A percentile compares a stretch with the other conserved stretches of the same genome.
Evolutionary conservation across 2,797 vertebrate species (phyloP).

Genomic region (Eulemur albifrons): DNA sequence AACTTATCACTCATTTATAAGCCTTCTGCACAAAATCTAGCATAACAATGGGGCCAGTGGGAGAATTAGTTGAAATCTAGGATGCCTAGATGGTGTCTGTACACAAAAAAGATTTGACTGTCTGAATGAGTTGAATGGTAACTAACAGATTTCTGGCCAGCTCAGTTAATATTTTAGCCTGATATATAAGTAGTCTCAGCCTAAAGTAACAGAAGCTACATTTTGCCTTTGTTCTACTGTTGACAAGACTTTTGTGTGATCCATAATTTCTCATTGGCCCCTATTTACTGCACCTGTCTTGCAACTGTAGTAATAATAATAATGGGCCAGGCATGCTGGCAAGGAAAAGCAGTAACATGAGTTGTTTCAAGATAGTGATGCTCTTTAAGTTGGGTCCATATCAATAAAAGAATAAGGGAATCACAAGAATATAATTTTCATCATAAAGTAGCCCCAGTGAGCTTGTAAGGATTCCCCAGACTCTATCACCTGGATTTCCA

Average conservation of each 20-base stretch:
- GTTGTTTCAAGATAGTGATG: conserved; percentile 51
- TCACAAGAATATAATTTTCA: conserved; percentile 42
- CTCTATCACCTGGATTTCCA: neutral
- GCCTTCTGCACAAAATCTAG: neutral
- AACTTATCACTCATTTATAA: neutral
- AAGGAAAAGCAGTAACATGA: conserved; percentile 53
- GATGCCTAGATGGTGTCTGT: neutral
- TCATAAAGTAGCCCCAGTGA: neutral
- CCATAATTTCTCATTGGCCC: conserved; percentile 56
- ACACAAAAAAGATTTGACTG: conserved; percentile 32
- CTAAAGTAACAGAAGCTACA: conserved; percentile 54
- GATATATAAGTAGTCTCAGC: conserved; percentile 31
- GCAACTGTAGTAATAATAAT: conserved; percentile 54
- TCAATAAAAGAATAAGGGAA: conserved; percentile 40
- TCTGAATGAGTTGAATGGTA: conserved; percentile 53
- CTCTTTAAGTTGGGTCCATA: conserved; percentile 51
- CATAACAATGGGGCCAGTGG: neutral
- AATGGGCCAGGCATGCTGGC: conserved; percentile 24
- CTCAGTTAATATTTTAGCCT: conserved; percentile 61
- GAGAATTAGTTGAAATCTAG: neutral
- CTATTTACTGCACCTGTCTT: conserved; percentile 63
- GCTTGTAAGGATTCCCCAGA: neutral
- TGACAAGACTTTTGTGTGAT: conserved; percentile 60
- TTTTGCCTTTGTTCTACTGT: conserved; percentile 62
- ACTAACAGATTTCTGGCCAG: conserved; percentile 59